A percentile compares a stretch with the other conserved stretches of the same genome.
phyloP scores from a whole-genome alignment of 1,140 invertebrate genomes.

The Bombus breviceps region DNA sequence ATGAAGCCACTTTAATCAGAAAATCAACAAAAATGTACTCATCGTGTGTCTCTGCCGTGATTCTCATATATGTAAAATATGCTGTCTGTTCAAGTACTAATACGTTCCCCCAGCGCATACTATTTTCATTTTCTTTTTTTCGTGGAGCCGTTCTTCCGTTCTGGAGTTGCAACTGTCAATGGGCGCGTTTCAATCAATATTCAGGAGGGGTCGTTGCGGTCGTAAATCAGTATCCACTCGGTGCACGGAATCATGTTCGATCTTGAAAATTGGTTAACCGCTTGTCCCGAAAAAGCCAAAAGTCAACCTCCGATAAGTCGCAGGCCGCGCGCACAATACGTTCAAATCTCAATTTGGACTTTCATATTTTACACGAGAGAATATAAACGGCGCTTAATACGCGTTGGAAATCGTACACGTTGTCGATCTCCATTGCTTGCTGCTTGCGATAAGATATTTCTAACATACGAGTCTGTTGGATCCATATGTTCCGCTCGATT shows the following conservation, averaged over 20 bases:
- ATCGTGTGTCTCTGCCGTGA: too few relatives aligned
- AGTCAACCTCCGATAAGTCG: conserved; percentile 30
- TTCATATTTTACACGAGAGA: conserved; percentile 14
- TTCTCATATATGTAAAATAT: too few relatives aligned
- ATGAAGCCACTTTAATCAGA: too few relatives aligned
- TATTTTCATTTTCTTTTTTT: conserved; percentile 4
- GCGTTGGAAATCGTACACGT: neutral
- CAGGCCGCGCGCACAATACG: neutral
- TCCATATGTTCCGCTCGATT: neutral
- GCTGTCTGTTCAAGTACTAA: neutral
- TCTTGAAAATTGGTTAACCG: conserved; percentile 61
- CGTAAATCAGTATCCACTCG: conserved; percentile 62
- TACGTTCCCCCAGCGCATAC: neutral
- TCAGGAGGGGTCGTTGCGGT: conserved; percentile 42
- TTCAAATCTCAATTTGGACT: neutral
- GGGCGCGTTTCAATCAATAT: conserved; percentile 56
- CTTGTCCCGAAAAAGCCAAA: neutral
- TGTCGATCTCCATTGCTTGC: neutral
- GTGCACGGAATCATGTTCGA: conserved; percentile 46
- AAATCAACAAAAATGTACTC: too few relatives aligned
- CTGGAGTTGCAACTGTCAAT: conserved; percentile 24
- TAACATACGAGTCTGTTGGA: neutral
- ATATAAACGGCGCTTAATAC: neutral
- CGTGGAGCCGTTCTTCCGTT: neutral
- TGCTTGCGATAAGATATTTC: neutral